A percentile compares a stretch with the other conserved stretches of the same genome.
Conservation (phyloP, 2,797 vertebrate species). For the Heliangelus exortis region DNA sequence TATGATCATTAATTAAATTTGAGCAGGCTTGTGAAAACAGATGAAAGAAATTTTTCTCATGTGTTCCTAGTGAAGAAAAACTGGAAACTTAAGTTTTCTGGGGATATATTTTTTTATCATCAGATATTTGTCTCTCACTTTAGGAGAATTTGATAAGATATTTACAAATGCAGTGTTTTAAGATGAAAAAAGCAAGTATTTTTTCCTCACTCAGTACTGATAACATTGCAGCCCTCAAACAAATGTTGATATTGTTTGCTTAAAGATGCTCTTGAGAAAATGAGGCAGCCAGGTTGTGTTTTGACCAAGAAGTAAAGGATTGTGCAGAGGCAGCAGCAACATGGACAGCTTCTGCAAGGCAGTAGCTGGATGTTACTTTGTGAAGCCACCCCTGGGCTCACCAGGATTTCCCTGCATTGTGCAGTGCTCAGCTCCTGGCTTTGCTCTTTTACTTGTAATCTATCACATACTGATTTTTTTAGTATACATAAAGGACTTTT, state of each 20-base stretch:
- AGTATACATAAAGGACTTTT: background rate
- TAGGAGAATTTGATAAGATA: background rate
- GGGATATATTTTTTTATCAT: background rate
- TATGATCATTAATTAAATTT: background rate
- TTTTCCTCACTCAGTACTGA: background rate
- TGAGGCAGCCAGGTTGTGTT: background rate
- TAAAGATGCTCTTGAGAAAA: background rate
- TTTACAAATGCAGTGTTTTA: background rate
- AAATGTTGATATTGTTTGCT: background rate
- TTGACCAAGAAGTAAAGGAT: background rate
- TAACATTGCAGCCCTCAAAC: background rate
- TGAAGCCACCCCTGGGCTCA: background rate
- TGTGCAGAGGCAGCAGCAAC: background rate
- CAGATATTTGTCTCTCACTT: background rate
- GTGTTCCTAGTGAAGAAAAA: background rate
- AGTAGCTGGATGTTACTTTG: rapidly evolving
- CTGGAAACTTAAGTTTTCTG: background rate
- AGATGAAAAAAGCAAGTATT: background rate
- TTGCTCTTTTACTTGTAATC: background rate
- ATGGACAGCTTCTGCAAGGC: rapidly evolving
- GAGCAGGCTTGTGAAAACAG: background rate
- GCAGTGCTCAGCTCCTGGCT: rapidly evolving
- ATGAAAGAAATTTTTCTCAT: background rate
- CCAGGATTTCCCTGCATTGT: rapidly evolving
- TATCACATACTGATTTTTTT: background rate